phyloP scores from a whole-genome alignment of 1,140 invertebrate species.

The Drosophila guanche region DNA sequence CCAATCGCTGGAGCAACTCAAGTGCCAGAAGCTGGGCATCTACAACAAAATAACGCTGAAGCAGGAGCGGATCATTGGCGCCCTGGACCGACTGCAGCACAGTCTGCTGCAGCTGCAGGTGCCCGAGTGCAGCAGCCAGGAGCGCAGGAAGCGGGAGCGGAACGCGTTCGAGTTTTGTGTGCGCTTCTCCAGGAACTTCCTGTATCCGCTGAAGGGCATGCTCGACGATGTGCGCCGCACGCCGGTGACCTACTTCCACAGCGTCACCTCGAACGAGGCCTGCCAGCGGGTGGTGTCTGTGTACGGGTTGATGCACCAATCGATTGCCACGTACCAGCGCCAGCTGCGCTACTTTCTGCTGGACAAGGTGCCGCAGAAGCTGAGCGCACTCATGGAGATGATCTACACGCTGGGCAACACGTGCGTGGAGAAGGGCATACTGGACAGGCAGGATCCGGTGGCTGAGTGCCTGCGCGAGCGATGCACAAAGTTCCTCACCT shows the following conservation, averaged over 20 bases:
- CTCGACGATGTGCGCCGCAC: constrained; percentile 64
- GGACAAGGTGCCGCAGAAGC: constrained; percentile 74
- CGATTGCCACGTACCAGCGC: constrained; percentile 55
- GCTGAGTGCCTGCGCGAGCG: constrained; percentile 69
- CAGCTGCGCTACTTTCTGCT: constrained; percentile 72
- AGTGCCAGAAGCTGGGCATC: constrained; percentile 61
- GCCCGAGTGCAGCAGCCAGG: constrained; percentile 35
- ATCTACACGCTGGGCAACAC: constrained; percentile 66
- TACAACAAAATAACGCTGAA: constrained; percentile 66
- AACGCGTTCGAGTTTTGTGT: constrained; percentile 76
- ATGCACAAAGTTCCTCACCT: constrained; percentile 62
- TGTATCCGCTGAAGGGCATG: constrained; percentile 72
- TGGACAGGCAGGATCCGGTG: constrained; percentile 67
- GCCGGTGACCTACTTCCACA: constrained; percentile 50
- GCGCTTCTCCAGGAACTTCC: constrained; percentile 66
- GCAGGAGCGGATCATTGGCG: constrained; percentile 66
- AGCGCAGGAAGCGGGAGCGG: constrained; percentile 54
- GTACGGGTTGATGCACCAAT: constrained; percentile 59
- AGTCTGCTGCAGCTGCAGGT: constrained; percentile 61
- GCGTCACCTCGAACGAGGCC: constrained; percentile 70
- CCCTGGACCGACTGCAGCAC: constrained; percentile 56
- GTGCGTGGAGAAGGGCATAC: constrained; percentile 68
- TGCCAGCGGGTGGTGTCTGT: constrained; percentile 63
- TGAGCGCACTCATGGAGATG: constrained; percentile 74
- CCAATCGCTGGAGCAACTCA: constrained; percentile 67